These are phyloP conservation scores for Phenganax marumi DNA, from an alignment of 92 coral and sea anemone genomes.

Conservation along the genomic window DNA sequence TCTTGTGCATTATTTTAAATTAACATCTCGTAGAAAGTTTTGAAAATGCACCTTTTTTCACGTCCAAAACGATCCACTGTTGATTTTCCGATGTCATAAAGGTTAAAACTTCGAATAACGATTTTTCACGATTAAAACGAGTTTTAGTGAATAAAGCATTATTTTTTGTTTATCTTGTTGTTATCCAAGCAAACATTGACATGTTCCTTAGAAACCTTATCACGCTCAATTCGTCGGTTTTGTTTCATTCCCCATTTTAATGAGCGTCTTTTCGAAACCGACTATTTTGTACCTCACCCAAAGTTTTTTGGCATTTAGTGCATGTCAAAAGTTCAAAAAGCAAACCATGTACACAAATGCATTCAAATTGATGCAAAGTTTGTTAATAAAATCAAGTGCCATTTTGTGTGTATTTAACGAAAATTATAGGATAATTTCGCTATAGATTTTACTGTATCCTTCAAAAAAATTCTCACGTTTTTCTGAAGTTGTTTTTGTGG, in stretches of 20 bases:
- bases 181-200: conserved; percentile 36
- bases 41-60: background rate
- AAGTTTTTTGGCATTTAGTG: background rate
- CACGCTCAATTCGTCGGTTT: background rate
- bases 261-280: background rate
- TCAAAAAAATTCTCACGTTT: no score
- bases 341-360: no score
- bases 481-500: no score
- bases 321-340: background rate
- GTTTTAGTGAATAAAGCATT: background rate
- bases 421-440: no score
- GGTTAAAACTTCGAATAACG: background rate
- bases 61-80: background rate
- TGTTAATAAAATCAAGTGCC: no score
- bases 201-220: conserved; percentile 36
- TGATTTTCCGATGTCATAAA: background rate
- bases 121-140: background rate
- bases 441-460: no score
- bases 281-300: background rate
- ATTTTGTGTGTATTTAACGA: no score
- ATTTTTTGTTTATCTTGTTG: conserved; percentile 30
- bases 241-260: conserved; percentile 9
- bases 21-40: background rate
- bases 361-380: no score
- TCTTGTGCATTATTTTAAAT: background rate